Base-by-base conservation (phyloP, 2,113 vertebrate species). In the Dicentrarchus labrax region DNA sequence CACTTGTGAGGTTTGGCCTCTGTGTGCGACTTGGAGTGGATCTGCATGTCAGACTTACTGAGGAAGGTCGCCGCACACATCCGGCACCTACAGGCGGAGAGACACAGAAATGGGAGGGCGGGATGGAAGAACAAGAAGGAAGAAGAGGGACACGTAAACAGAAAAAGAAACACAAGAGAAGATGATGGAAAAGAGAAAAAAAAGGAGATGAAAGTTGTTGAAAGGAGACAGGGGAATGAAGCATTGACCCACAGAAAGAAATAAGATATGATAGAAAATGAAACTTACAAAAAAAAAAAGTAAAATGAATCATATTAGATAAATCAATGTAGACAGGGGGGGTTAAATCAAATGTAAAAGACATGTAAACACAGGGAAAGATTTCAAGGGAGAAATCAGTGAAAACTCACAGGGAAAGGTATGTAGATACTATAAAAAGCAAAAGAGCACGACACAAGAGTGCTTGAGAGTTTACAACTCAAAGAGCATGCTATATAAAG, bases 1-100 rank as follows among this genome's bases (percentile, higher is more conserved):
- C 98, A 99, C 97, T 99, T 99, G 96, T 99, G 98, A 92, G 98
- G 98, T 96, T 99, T 99, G 96, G 97, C 97, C 97, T 99, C 98
- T 88, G 98, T 99, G 94, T 99, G 98, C 90, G 98, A 99, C 96
- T 99, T 99, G 94, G 96, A 97, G 97, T 99, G 98, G 96, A 99
- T 98, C 97, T 99, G 98, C 98, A 99, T 99, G 96, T 99, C 98
- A 93, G 98, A 99, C 96, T 99, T 99, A 94, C 97, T 99, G 96
- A 98, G 99, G 97, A 99, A 99, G 93, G 98, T 99, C 96, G 98
- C 96, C 86, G 97, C 98, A 95, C 98, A 99, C 97, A 99, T 99
- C 97, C 98, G 97, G 96, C 98, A 99, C 97, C 98, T 99, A 96
- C 91, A 92, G 93, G 92, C 90, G 90, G 90, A 95, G 93, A 95